phyloP scores from a whole-genome alignment of 1,140 invertebrate species.

The Drosophila athabasca region DNA sequence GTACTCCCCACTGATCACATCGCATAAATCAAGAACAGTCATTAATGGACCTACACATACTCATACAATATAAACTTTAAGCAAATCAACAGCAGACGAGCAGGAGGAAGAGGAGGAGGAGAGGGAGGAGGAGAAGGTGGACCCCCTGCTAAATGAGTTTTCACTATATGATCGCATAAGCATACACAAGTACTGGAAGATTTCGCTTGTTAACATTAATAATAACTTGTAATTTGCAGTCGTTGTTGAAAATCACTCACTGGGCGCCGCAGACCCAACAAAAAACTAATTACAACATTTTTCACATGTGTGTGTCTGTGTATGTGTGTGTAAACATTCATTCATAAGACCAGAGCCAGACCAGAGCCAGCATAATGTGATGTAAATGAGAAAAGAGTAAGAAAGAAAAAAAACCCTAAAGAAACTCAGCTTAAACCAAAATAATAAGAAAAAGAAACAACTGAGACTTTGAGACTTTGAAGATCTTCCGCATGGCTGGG shows the following conservation, averaged over 20 bases:
- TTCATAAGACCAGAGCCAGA: slow-evolving; percentile 66
- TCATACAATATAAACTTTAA: slow-evolving; percentile 28
- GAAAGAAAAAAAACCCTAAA: slow-evolving; percentile 38
- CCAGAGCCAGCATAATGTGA: slow-evolving; percentile 69
- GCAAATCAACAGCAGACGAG: slow-evolving; percentile 37
- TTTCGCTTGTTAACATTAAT: slow-evolving; percentile 81
- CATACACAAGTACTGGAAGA: slow-evolving; percentile 55
- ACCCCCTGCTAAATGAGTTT: slow-evolving; percentile 74
- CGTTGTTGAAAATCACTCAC: slow-evolving; percentile 73
- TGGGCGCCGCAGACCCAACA: slow-evolving; percentile 30
- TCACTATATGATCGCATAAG: slow-evolving; percentile 37
- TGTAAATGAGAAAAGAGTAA: slow-evolving; percentile 65
- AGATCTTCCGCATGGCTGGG: slow-evolving; percentile 71
- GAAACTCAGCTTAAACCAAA: slow-evolving; percentile 20
- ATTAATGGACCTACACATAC: slow-evolving; percentile 47
- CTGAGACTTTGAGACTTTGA: slow-evolving; percentile 72
- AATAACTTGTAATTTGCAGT: slow-evolving; percentile 81
- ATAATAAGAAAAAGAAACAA: slow-evolving; percentile 1
- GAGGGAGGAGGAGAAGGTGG: slow-evolving; percentile 8
- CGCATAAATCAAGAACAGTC: slow-evolving; percentile 73
- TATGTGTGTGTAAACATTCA: slow-evolving; percentile 71
- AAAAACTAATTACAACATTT: slow-evolving; percentile 82
- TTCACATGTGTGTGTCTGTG: slow-evolving; percentile 47
- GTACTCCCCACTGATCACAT: slow-evolving; percentile 37
- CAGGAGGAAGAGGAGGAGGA: background rate